Evolutionary conservation across 1,140 invertebrate species (phyloP), one percentile per base, ranked within the genome.

Genomic region (Magallana angulata): DNA sequence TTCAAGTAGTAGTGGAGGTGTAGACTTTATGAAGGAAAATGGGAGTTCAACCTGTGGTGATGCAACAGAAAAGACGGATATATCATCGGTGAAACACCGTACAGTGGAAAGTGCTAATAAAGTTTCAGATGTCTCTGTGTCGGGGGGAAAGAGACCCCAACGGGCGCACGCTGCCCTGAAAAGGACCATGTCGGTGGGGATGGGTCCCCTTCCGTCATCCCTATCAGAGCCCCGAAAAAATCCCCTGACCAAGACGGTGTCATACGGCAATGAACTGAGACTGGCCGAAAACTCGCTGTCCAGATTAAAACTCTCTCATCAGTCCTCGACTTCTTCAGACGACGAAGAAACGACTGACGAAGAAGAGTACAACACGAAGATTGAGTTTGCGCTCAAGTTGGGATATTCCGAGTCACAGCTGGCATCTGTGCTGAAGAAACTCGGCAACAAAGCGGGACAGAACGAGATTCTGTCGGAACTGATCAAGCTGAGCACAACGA

Each of bases 391-490:
- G 0, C 94, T 98, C 57, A 98, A 98, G 94, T 95, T 99, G 68
- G 98, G 98, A 12, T 99, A 99, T 94, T 97, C 97, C 0, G 98
- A 99, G 91, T 95, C 96, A 57, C 96, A 98, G 84, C 97, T 99
- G 0, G 97, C 97, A 90, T 96, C 96, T 0, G 98, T 97, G 0
- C 93, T 99, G 14, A 96, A 96, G 82, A 97, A 98, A 92, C 94
- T 99, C 0, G 98, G 98, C 0, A 96, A 97, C 0, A 96, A 97
- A 91, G 97, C 98, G 1, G 96, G 96, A 7, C 97, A 98, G 89
- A 98, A 99, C 93, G 97, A 98, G 92, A 95, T 99, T 0, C 93
- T 99, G 18, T 97, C 97, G 8, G 96, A 96, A 92, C 93, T 96
- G 82, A 96, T 96, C 7, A 94, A 95, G 84, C 87, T 96, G 9